A percentile compares a stretch with the other conserved stretches of the same genome.
Evolutionary conservation across 1,140 invertebrate species (phyloP).

Genomic region (Lasioglossum albipes): DNA sequence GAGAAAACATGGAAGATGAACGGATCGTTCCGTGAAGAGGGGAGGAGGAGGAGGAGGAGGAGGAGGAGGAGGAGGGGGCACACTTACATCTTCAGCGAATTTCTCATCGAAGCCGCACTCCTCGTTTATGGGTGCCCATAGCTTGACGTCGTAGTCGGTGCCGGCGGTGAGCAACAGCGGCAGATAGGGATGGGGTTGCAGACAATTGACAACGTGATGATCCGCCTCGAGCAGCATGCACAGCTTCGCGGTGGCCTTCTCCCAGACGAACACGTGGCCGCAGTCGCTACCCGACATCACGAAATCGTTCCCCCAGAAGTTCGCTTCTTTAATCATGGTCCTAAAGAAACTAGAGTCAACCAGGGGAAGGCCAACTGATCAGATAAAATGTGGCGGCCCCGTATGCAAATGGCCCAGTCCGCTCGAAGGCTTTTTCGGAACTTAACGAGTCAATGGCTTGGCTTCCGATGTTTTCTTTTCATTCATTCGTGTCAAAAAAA

Average conservation of each 20-base stretch:
- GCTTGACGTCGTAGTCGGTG: constrained; percentile 94
- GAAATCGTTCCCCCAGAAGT: constrained; percentile 92
- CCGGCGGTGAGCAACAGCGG: constrained; percentile 92
- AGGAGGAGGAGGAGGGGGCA: neutral
- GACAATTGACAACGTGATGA: constrained; percentile 92
- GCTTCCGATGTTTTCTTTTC: constrained; percentile 52
- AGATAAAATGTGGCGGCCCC: constrained; percentile 73
- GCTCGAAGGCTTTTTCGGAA: constrained; percentile 76
- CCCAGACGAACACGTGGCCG: constrained; percentile 89
- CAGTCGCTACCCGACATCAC: constrained; percentile 94
- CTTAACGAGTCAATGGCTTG: constrained; percentile 49
- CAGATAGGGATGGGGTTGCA: constrained; percentile 91
- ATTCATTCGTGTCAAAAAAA: too few relatives aligned
- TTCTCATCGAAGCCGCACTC: constrained; percentile 84
- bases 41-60: neutral
- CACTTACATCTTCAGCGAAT: constrained; percentile 85
- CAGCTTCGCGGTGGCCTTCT: constrained; percentile 83
- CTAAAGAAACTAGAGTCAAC: constrained; percentile 82
- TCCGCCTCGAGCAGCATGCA: constrained; percentile 92
- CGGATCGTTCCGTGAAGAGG: too few relatives aligned
- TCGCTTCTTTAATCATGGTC: constrained; percentile 94
- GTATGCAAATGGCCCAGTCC: constrained; percentile 75
- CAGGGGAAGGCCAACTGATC: constrained; percentile 73
- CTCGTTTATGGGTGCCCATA: constrained; percentile 87
- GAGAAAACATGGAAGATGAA: too few relatives aligned